Base-by-base conservation (phyloP, 2,113 vertebrate species). In the Bombycilla garrulus region DNA sequence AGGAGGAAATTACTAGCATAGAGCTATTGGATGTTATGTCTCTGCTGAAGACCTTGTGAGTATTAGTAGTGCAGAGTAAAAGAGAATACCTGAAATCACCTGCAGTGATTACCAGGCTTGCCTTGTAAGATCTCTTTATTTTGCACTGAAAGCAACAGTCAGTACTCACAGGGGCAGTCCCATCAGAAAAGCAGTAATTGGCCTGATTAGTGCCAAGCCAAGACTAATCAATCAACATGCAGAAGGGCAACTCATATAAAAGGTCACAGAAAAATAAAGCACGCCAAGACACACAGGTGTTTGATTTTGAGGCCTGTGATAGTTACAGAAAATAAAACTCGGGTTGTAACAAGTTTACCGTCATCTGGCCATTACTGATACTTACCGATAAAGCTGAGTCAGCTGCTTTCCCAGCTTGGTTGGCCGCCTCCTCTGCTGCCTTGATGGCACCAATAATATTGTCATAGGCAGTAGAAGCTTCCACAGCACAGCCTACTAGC, bases 391-490 rank as follows among this genome's bases (percentile, higher is more conserved):
- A 91, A 22, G 99, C 98, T 11, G 98, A 98, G 74, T 98, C 98
- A 7, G 99, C 98, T 5, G 99, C 99, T 9, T 72, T 94, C 88
- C 97, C 96, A 64, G 99, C 99, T 90, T 98, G 98, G 24, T 97
- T 98, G 22, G 99, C 99, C 0, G 99, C 99, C 10, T 98, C 98
- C 88, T 99, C 98, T 0, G 99, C 99, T 0, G 98, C 99, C 48
- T 98, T 98, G 80, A 99, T 98, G 50, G 99, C 98, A 6, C 98
- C 98, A 44, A 99, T 98, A 91, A 99, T 99, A 93, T 98, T 98
- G 90, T 99, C 99, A 56, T 99, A 99, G 64, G 98, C 98, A 4
- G 98, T 98, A 29, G 99, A 98, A 14, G 98, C 99, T 12, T 99
- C 98, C 84, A 99, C 98, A 18, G 99, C 98, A 8, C 98, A 97